These are phyloP conservation scores for Podarcis raffonei DNA, from an alignment of 2,113 vertebrate species.

Conservation along the genomic window DNA sequence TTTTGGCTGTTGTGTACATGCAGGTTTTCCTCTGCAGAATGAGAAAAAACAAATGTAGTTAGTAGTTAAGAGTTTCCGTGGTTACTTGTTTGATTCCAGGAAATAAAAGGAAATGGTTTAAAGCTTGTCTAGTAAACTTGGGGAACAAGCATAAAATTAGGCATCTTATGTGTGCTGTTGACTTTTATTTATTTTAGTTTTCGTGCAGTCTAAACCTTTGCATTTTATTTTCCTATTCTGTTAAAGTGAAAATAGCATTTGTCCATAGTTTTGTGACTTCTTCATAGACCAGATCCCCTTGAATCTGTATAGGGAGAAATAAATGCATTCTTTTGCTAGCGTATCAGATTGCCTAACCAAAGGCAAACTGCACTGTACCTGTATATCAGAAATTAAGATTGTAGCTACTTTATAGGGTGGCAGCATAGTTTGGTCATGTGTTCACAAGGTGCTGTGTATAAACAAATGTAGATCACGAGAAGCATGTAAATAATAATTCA, in stretches of 20 bases:
- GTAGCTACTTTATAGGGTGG: neutral
- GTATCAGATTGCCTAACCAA: neutral
- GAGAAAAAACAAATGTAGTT: conserved; percentile 35
- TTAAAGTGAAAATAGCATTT: neutral
- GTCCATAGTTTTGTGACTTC: neutral
- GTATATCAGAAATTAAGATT: neutral
- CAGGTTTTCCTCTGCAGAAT: neutral
- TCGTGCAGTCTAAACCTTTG: neutral
- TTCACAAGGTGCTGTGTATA: neutral
- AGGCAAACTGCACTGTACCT: neutral
- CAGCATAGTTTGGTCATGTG: neutral
- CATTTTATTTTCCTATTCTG: conserved; percentile 8
- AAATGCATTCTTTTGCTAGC: neutral
- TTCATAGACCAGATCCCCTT: neutral
- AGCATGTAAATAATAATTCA: neutral
- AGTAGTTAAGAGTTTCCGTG: conserved; percentile 35
- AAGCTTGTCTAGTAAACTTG: neutral
- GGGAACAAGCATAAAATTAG: neutral
- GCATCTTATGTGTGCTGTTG: neutral
- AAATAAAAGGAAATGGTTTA: neutral
- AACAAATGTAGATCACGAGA: neutral
- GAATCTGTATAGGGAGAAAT: neutral
- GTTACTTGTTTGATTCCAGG: conserved; percentile 46
- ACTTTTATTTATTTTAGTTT: neutral
- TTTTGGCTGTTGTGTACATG: conserved; percentile 48